Evolutionary conservation across 2,113 vertebrate genomes (phyloP).

Genomic region (Onychostoma macrolepis): DNA sequence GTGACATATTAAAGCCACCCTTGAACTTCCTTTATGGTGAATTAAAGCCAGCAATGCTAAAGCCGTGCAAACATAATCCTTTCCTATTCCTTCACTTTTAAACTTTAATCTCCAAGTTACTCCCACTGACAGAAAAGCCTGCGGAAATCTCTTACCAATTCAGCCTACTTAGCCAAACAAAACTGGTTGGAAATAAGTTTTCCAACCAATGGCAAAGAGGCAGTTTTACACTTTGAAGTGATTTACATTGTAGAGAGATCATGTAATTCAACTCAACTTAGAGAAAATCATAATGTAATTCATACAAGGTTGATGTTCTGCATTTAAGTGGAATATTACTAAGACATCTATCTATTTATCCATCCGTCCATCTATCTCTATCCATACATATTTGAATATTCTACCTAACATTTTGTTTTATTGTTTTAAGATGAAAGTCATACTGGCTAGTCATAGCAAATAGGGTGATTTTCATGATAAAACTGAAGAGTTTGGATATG

Average conservation of each 20-base stretch:
- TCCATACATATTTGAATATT: not conserved
- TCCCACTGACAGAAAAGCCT: constrained; percentile 25
- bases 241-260: not conserved
- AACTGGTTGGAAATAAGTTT: not conserved
- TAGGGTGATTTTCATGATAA: not conserved
- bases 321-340: not conserved
- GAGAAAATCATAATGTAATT: not conserved
- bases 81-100: constrained; percentile 33
- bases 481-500: not conserved
- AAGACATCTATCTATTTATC: not conserved
- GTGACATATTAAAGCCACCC: constrained; percentile 8
- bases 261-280: not conserved
- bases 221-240: constrained; percentile 14
- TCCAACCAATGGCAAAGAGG: not conserved
- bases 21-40: constrained; percentile 13
- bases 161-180: constrained; percentile 23
- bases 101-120: constrained; percentile 35
- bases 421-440: no score
- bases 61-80: constrained; percentile 32
- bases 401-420: not conserved
- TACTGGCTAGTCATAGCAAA: not conserved
- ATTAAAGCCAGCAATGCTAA: constrained; percentile 25
- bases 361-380: not conserved
- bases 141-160: constrained; percentile 27
- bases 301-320: not conserved